Evolutionary conservation across 2,113 vertebrate species (phyloP).

Genomic region (Zosterops borbonicus): DNA sequence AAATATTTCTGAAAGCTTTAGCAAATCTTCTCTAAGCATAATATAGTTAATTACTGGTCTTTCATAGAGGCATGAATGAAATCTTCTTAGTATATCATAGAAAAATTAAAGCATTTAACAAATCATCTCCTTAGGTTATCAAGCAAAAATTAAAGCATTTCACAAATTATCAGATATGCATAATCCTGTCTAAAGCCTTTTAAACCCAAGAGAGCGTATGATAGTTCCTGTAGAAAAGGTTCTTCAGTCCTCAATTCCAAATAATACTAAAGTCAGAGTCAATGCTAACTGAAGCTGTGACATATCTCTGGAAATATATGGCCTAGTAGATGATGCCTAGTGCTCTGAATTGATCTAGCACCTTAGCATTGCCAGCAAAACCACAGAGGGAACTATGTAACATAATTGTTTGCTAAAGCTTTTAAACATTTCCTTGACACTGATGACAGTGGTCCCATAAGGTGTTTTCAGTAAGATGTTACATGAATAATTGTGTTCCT

Average conservation of each 20-base stretch:
- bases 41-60: not conserved
- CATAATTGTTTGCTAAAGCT: not conserved
- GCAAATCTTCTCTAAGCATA: not conserved
- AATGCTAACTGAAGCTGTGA: not conserved
- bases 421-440: not conserved
- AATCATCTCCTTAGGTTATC: not conserved
- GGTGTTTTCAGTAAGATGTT: not conserved
- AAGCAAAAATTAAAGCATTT: not conserved
- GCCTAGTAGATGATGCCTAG: not conserved
- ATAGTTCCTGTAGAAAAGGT: not conserved
- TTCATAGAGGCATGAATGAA: not conserved
- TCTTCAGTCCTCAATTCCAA: not conserved
- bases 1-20: not conserved
- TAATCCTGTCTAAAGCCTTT: not conserved
- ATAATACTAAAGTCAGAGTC: not conserved
- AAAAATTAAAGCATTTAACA: not conserved
- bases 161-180: not conserved
- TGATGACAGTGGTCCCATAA: fast-evolving
- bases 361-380: not conserved
- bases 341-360: not conserved
- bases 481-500: not conserved
- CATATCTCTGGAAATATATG: not conserved
- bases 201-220: not conserved
- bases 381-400: not conserved
- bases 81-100: not conserved